Evolutionary conservation across 2,888 invertebrate genomes (phyloP).

Genomic region (Actias luna): DNA sequence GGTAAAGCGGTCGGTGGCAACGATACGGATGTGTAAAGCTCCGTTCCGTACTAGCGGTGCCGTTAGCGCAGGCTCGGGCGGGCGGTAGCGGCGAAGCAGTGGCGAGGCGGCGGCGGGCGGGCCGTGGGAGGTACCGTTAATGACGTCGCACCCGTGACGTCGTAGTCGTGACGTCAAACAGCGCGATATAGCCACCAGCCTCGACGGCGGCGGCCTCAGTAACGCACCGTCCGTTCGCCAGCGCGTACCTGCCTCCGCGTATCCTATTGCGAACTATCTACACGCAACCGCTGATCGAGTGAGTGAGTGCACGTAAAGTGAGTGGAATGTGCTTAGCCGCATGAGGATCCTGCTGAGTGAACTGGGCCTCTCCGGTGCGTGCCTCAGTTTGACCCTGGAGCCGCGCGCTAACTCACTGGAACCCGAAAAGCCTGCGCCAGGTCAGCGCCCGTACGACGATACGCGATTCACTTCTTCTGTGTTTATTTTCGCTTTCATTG

Average conservation of each 20-base stretch:
- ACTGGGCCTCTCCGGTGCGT: conserved; percentile 80
- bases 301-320: conserved; percentile 80
- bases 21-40: conserved; percentile 69
- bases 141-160: conserved; percentile 76
- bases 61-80: conserved; percentile 81
- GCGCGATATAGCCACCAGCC: conserved; percentile 80
- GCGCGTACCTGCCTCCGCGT: conserved; percentile 67
- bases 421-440: conserved; percentile 77
- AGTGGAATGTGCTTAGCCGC: conserved; percentile 80
- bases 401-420: conserved; percentile 75
- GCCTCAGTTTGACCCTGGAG: conserved; percentile 80
- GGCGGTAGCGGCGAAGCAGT: conserved; percentile 63
- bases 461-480: conserved; percentile 73
- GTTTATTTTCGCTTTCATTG: conserved; percentile 82
- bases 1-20: conserved; percentile 33
- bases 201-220: conserved; percentile 81
- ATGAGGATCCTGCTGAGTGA: conserved; percentile 82
- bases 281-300: conserved; percentile 63
- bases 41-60: conserved; percentile 74
- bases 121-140: conserved; percentile 81
- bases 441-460: conserved; percentile 78
- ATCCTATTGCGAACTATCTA: conserved; percentile 60
- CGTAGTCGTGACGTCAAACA: conserved; percentile 75
- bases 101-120: conserved; percentile 75
- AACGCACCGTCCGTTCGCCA: conserved; percentile 79